phyloP scores from a whole-genome alignment of 2,888 invertebrate species.

The Acleris literana region DNA sequence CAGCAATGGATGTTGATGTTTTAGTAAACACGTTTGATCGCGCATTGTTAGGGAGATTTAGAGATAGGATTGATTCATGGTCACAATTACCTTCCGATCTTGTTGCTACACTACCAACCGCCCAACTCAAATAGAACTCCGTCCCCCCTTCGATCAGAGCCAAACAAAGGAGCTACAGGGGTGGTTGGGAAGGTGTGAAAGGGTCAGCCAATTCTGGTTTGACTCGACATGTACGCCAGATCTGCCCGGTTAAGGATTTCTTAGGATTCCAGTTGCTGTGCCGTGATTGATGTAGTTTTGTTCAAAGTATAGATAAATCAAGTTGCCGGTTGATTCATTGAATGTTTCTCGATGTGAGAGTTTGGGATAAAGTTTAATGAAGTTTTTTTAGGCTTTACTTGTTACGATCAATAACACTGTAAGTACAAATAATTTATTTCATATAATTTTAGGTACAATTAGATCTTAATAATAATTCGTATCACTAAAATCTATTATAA shows the following conservation, averaged over 20 bases:
- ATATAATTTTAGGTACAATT: too few relatives aligned
- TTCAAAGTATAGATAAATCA: slow-evolving; percentile 36
- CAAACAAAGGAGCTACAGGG: not conserved
- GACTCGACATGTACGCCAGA: slow-evolving; percentile 32
- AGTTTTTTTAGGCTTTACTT: slow-evolving; percentile 15
- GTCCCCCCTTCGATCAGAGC: not conserved
- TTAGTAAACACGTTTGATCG: slow-evolving; percentile 5
- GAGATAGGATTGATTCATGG: slow-evolving; percentile 79
- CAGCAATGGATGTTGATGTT: slow-evolving; percentile 9
- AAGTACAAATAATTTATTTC: too few relatives aligned
- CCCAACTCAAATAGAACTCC: slow-evolving; percentile 14
- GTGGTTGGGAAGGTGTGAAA: not conserved
- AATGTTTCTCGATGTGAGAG: slow-evolving; percentile 21
- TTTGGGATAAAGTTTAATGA: slow-evolving; percentile 21
- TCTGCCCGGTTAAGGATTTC: slow-evolving; percentile 32
- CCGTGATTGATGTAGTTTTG: slow-evolving; percentile 35
- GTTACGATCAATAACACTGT: not conserved
- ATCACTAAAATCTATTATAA: too few relatives aligned
- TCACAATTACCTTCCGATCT: slow-evolving; percentile 77
- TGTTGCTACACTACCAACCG: slow-evolving; percentile 59
- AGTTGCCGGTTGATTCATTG: slow-evolving; percentile 36
- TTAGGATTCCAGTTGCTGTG: slow-evolving; percentile 30
- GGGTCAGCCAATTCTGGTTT: slow-evolving; percentile 4
- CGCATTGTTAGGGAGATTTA: slow-evolving; percentile 48
- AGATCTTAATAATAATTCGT: too few relatives aligned